phyloP scores from a whole-genome alignment of 2,797 vertebrate genomes.

The Forpus xanthops region DNA sequence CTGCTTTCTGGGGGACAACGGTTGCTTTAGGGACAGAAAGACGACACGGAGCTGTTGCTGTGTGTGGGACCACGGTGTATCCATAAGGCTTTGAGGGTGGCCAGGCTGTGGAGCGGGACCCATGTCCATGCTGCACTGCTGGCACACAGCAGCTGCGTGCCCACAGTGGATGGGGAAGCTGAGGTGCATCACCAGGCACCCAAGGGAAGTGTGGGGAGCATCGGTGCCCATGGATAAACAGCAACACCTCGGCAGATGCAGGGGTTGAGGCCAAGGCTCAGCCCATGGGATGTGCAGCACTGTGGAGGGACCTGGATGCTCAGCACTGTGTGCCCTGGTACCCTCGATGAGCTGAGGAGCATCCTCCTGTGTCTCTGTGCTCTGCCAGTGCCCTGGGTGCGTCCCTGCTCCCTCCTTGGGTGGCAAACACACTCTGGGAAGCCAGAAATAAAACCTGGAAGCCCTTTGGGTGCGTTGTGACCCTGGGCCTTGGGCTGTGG shows the following conservation, averaged over 20 bases:
- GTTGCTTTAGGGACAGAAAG: background rate
- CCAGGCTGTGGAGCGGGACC: background rate
- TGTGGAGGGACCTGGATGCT: accelerated
- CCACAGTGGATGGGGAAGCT: accelerated
- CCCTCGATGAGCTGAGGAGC: background rate
- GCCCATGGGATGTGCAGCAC: background rate
- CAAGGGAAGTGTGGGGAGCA: background rate
- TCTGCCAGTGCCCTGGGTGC: accelerated
- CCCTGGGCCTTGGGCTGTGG: background rate
- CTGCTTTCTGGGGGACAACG: background rate
- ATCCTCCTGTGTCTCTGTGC: background rate
- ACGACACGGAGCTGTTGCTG: accelerated
- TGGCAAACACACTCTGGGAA: background rate
- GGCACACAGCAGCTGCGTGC: background rate
- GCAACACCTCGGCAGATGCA: background rate
- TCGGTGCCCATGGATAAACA: accelerated
- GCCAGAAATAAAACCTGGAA: slow-evolving; percentile 18
- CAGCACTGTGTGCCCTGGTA: background rate
- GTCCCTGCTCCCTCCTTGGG: background rate
- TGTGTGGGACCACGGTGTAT: accelerated
- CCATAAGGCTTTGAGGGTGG: accelerated
- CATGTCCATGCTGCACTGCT: background rate
- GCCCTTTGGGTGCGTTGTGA: background rate
- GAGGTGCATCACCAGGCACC: background rate
- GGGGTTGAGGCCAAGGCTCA: background rate